phyloP scores from a whole-genome alignment of 2,888 invertebrate genomes.

The Erebia aethiops region DNA sequence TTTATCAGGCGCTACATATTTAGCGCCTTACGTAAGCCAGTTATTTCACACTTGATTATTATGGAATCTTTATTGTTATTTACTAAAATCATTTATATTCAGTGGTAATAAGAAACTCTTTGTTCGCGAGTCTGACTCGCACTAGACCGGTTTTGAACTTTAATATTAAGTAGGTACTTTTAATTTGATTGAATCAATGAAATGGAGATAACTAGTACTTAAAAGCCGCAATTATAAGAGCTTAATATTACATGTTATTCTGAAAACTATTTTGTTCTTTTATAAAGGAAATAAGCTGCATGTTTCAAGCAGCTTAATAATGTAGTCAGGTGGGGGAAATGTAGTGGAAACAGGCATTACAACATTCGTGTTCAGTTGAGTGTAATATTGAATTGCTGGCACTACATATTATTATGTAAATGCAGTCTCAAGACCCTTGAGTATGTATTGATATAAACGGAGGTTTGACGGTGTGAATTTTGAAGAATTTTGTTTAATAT shows the following conservation, averaged over 20 bases:
- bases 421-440: constrained; percentile 1
- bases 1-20: no score
- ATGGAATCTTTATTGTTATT: no score
- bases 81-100: no score
- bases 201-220: neutral
- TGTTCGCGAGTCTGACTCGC: no score
- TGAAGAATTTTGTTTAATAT: neutral
- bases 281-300: neutral
- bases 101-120: no score
- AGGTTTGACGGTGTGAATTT: neutral
- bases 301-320: constrained; percentile 14
- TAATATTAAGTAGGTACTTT: no score
- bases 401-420: constrained; percentile 7
- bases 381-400: constrained; percentile 14
- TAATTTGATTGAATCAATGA: neutral
- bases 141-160: neutral
- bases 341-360: constrained; percentile 8
- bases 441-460: neutral
- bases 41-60: no score
- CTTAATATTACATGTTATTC: neutral
- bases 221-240: neutral
- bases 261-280: neutral
- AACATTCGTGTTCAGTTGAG: constrained; percentile 10
- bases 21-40: no score
- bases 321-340: constrained; percentile 14